Conservation (phyloP, 2,888 invertebrate genomes). For the Philereme vetulata region DNA sequence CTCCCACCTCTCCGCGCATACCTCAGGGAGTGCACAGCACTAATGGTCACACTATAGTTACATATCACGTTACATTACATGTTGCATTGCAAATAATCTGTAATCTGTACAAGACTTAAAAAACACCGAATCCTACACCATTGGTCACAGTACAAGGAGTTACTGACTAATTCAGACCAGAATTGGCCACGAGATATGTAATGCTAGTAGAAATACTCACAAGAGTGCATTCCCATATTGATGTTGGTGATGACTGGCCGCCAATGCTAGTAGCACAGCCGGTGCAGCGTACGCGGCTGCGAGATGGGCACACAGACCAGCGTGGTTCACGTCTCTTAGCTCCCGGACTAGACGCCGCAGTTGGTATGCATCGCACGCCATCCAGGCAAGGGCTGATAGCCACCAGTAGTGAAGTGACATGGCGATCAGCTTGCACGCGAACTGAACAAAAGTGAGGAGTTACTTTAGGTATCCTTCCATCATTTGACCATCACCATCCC, state of each 20-base stretch:
- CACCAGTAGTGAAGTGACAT: conserved; percentile 97
- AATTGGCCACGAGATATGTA: too few species aligned
- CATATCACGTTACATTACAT: too few species aligned
- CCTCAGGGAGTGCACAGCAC: too few species aligned
- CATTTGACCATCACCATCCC: too few species aligned
- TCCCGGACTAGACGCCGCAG: conserved; percentile 97
- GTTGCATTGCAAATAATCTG: too few species aligned
- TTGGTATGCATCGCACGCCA: conserved; percentile 95
- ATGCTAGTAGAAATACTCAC: conserved; percentile 83
- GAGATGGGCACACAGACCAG: conserved; percentile 96
- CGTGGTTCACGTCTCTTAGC: conserved; percentile 97
- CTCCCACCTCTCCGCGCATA: too few species aligned
- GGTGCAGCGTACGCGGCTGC: conserved; percentile 96
- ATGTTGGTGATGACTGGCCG: conserved; percentile 96
- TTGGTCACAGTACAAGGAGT: too few species aligned
- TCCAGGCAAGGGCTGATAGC: conserved; percentile 95
- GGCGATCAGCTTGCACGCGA: conserved; percentile 94
- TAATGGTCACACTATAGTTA: too few species aligned
- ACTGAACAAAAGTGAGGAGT: conserved; percentile 66
- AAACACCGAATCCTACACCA: too few species aligned
- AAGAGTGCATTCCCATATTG: conserved; percentile 97
- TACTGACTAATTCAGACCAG: too few species aligned
- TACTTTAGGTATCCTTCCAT: not conserved
- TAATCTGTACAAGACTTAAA: too few species aligned
- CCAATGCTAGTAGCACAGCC: conserved; percentile 94